These are phyloP conservation scores for Orussus abietinus DNA, from an alignment of 1,140 invertebrate species.

Conservation along the genomic window DNA sequence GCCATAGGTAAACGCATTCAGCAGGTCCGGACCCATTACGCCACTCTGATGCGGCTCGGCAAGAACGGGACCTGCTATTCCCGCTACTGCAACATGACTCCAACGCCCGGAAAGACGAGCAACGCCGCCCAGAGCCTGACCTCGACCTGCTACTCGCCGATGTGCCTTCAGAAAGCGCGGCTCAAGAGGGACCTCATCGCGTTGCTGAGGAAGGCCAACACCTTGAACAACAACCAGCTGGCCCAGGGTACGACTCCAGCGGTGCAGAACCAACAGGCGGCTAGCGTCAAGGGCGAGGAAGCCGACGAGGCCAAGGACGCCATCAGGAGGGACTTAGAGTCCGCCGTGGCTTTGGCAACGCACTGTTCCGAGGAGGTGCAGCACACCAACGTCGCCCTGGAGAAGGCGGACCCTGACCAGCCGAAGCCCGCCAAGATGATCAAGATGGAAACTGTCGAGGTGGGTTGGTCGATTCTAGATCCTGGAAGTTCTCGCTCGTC, in stretches of 20 bases:
- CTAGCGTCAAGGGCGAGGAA: constrained; percentile 19
- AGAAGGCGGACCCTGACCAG: constrained; percentile 24
- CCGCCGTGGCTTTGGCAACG: constrained; percentile 56
- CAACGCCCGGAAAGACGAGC: constrained; percentile 30
- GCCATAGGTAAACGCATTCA: constrained; percentile 63
- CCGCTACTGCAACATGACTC: constrained; percentile 63
- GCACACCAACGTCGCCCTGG: constrained; percentile 44
- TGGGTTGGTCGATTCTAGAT: no score
- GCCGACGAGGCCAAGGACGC: constrained; percentile 50
- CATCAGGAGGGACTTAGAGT: constrained; percentile 60
- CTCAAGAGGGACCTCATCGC: constrained; percentile 65
- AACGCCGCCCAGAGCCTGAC: constrained; percentile 55
- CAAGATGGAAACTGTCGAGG: constrained; percentile 39
- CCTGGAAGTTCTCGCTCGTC: no score
- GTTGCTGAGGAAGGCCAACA: constrained; percentile 62
- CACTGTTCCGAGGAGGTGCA: constrained; percentile 52
- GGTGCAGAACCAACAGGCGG: not conserved
- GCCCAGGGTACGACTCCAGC: constrained; percentile 8
- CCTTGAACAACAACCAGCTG: constrained; percentile 40
- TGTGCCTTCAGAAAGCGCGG: constrained; percentile 67
- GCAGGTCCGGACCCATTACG: constrained; percentile 61
- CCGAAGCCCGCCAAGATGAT: constrained; percentile 29
- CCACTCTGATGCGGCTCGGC: constrained; percentile 59
- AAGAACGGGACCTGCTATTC: constrained; percentile 70
- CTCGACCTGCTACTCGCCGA: constrained; percentile 71